Percentiles rank a stretch among this genome's conserved stretches.
Conservation (phyloP, 2,888 invertebrate species). For the Opisthograptis luteolata region DNA sequence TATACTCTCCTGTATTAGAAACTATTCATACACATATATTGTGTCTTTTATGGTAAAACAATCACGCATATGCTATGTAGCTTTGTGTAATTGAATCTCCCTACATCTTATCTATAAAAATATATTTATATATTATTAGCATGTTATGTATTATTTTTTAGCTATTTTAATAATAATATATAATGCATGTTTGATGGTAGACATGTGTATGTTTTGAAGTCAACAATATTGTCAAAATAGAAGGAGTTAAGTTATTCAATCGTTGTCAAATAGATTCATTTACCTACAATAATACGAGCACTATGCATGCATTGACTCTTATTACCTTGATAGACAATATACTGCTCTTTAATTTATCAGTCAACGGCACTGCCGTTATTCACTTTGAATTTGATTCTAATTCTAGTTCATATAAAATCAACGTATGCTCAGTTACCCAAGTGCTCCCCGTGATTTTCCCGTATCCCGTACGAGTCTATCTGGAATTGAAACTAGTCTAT, state of each 20-base stretch:
- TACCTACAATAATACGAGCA: no score
- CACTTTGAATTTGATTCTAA: no score
- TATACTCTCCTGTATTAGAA: conserved; percentile 19
- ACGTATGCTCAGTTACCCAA: no score
- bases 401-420: no score
- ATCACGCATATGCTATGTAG: conserved; percentile 8
- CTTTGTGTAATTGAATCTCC: not conserved
- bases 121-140: conserved; percentile 9
- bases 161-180: not conserved
- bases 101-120: not conserved
- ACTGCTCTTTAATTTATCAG: no score
- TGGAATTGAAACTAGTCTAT: no score
- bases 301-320: no score
- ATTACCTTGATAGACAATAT: no score
- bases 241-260: not conserved
- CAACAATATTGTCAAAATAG: conserved; percentile 26
- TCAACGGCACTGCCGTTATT: no score
- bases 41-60: conserved; percentile 4
- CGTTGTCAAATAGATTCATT: no score
- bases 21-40: conserved; percentile 3
- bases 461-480: no score
- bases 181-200: conserved; percentile 11
- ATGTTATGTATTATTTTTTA: conserved; percentile 4
- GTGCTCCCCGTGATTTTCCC: no score
- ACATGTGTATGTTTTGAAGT: conserved; percentile 10